Evolutionary conservation across 2,888 invertebrate genomes (phyloP), one percentile per base, ranked within the genome.

Genomic region (Anticlea derivata): DNA sequence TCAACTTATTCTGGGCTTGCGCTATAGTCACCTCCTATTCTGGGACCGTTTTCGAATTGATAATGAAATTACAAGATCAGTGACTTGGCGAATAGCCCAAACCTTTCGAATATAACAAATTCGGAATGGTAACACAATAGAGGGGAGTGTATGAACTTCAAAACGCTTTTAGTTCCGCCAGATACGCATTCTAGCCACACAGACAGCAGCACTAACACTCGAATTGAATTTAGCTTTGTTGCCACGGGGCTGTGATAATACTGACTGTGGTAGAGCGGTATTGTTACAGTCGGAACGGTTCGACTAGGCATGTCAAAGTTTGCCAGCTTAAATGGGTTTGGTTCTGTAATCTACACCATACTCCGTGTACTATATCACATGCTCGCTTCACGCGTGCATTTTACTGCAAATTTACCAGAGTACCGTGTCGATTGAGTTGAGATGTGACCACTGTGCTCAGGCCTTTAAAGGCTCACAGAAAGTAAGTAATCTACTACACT

Each of bases 51-150:
- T 80, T 80, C 84, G 83, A 80, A 82, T 76, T 61, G 52, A 58
- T 60, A 60, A 55, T 44, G 55, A 23, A 49, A 47, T 38, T 31
- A 50, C 35, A 39, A 29, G 51, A 34, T 46, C 31, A 24, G 46
- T 27, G 37, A 46, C 35, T 51, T 48, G 22, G 38, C 47, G 41
- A 40, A 30, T 22, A 34, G 47, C 46, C 46, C 38, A 47, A 38
- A 43, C 41, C 27, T 55, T 58, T 58, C 43, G 50, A 54, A 47
- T 41, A 26, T 24, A 55, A 27, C 39, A 46, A 55, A 75, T 79
- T 83, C 82, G 82, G 78, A 83, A 79, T 77, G 83, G 84, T 80
- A 69, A 80, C 83, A 78, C 63, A 80, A 86, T 86, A 86, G 83
- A 63, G 75, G 75, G 41, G 78, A 71, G 66, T 44, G 44, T 53